These are phyloP conservation scores for Capricornis sumatraensis DNA, from an alignment of 2,113 vertebrate species.

Conservation along the genomic window DNA sequence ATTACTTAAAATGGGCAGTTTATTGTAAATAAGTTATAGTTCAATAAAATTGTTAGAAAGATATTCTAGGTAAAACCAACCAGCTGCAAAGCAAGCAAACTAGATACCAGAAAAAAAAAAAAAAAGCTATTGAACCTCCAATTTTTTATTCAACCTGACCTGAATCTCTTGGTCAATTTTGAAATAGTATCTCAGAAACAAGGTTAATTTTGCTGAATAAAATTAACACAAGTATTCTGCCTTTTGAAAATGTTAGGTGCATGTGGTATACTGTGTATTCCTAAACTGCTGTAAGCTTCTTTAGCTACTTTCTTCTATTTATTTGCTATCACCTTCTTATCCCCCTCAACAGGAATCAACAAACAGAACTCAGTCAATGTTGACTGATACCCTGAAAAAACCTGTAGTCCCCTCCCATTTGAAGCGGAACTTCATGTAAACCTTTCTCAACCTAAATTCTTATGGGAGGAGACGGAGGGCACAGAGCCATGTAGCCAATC, in stretches of 20 bases:
- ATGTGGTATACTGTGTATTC: background rate
- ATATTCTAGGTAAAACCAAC: background rate
- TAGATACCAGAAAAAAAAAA: background rate
- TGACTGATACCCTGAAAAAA: constrained; percentile 18
- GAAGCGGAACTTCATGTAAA: background rate
- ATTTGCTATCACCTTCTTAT: background rate
- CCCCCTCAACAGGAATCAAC: background rate
- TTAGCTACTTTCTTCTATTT: background rate
- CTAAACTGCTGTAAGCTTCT: background rate
- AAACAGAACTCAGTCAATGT: constrained; percentile 11
- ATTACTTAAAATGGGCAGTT: background rate
- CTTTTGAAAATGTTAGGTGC: background rate
- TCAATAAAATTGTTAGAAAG: background rate
- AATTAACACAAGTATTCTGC: background rate
- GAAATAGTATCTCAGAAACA: constrained; percentile 14
- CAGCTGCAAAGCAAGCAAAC: background rate
- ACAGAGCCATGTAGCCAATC: background rate
- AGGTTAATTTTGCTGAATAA: background rate
- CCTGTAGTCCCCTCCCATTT: background rate
- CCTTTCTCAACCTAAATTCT: constrained; percentile 41
- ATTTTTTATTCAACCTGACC: background rate
- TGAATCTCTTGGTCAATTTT: background rate
- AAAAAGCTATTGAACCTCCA: background rate
- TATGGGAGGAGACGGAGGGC: background rate
- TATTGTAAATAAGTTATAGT: background rate